Percentiles rank a stretch among this genome's conserved stretches.
Conservation (phyloP, 1,140 invertebrate genomes). For the Macrostomum lignano region DNA sequence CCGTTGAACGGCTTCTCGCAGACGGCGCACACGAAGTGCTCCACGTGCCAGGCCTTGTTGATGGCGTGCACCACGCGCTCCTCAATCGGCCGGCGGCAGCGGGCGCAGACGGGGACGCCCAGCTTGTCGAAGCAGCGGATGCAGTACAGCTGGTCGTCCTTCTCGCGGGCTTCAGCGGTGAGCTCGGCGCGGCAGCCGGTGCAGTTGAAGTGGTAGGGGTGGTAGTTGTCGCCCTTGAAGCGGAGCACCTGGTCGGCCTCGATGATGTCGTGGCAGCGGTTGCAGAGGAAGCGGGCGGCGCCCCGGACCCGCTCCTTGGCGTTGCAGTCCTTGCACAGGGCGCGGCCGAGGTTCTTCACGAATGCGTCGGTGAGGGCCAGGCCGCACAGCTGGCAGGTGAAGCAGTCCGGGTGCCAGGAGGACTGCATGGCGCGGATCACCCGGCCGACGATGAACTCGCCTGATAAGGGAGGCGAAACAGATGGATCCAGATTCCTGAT, state of each 20-base stretch:
- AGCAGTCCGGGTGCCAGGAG: conserved; percentile 91
- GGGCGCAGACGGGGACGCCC: conserved; percentile 76
- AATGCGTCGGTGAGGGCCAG: conserved; percentile 72
- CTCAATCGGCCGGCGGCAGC: conserved; percentile 68
- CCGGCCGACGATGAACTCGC: conserved; percentile 69
- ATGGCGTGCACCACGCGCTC: conserved; percentile 78
- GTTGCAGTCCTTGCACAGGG: conserved; percentile 85
- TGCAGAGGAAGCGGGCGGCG: conserved; percentile 47
- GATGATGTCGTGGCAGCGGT: conserved; percentile 34
- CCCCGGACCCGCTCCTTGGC: conserved; percentile 70
- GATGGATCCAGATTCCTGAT: background rate
- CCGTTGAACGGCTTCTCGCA: conserved; percentile 98
- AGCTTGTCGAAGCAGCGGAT: conserved; percentile 94
- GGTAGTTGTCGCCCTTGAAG: conserved; percentile 81
- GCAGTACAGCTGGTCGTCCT: conserved; percentile 80
- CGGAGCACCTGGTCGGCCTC: conserved; percentile 67
- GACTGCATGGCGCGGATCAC: conserved; percentile 98
- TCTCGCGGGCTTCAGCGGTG: conserved; percentile 60
- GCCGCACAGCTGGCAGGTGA: conserved; percentile 69
- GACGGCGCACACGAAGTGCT: conserved; percentile 97
- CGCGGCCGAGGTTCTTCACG: conserved; percentile 58
- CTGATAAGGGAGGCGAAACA: conserved; percentile 24
- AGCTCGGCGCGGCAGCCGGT: conserved; percentile 42
- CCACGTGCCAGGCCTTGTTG: conserved; percentile 98
- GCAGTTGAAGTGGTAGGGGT: conserved; percentile 97